Conservation (phyloP, 2,797 vertebrate species). For the Characodon lateralis region DNA sequence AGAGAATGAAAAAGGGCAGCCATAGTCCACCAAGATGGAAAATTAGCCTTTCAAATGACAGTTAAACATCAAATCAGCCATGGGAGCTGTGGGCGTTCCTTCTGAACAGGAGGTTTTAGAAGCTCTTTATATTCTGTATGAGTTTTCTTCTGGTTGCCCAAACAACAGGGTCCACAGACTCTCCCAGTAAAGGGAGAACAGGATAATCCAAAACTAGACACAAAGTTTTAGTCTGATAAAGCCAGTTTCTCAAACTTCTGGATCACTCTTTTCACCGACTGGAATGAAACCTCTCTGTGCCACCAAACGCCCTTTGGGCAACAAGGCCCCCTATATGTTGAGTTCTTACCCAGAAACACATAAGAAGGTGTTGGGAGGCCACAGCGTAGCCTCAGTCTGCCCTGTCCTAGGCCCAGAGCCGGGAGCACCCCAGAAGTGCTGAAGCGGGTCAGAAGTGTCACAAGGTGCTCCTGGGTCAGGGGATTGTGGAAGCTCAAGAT, state of each 20-base stretch:
- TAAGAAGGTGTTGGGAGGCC: conserved; percentile 69
- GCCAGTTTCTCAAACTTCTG: conserved; percentile 76
- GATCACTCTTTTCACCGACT: conserved; percentile 65
- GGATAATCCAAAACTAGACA: conserved; percentile 62
- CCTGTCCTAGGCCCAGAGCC: conserved; percentile 69
- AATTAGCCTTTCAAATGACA: conserved; percentile 74
- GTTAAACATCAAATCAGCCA: conserved; percentile 57
- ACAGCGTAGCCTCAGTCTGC: conserved; percentile 66
- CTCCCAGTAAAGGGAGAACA: conserved; percentile 12
- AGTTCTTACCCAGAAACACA: conserved; percentile 69
- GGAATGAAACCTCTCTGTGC: conserved; percentile 62
- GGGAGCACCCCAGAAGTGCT: conserved; percentile 58
- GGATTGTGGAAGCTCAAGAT: conserved; percentile 75
- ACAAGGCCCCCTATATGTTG: conserved; percentile 54
- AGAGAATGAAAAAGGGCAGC: conserved; percentile 54
- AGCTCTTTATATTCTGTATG: conserved; percentile 32
- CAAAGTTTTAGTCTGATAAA: conserved; percentile 57
- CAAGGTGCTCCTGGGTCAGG: conserved; percentile 74
- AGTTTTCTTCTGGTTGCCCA: conserved; percentile 27
- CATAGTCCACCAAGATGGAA: conserved; percentile 57
- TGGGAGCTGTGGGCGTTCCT: conserved; percentile 32
- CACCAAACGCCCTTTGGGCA: conserved; percentile 40
- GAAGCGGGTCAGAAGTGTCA: conserved; percentile 70
- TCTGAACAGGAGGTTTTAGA: conserved; percentile 31
- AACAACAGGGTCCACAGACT: conserved; percentile 10